These are phyloP conservation scores for Forficula auricularia DNA, from an alignment of 1,140 invertebrate species.

Conservation along the genomic window DNA sequence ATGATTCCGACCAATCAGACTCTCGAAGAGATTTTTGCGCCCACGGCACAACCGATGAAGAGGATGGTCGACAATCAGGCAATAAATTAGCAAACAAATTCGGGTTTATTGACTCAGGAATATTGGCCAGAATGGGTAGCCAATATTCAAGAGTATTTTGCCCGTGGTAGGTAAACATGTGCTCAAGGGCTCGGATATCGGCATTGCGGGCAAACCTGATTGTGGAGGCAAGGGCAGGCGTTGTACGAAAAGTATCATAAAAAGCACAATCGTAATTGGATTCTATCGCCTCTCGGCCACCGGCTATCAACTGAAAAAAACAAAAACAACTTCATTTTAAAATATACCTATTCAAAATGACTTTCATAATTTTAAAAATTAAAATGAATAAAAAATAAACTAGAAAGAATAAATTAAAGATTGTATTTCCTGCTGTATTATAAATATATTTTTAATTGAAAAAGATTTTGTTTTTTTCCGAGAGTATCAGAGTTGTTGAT, in stretches of 20 bases:
- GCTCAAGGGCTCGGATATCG: slow-evolving; percentile 36
- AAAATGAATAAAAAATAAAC: too few relatives aligned
- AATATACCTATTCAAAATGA: too few relatives aligned
- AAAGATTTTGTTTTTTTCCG: too few relatives aligned
- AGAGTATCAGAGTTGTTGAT: too few relatives aligned
- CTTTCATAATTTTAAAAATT: too few relatives aligned
- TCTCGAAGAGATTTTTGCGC: slow-evolving; percentile 31
- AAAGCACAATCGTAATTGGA: slow-evolving; percentile 34
- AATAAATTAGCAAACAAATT: slow-evolving; percentile 42
- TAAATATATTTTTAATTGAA: too few relatives aligned
- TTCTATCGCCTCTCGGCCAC: slow-evolving; percentile 24
- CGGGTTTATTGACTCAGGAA: slow-evolving; percentile 59
- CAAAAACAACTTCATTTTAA: neutral
- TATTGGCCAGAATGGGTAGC: slow-evolving; percentile 48
- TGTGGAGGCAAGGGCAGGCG: slow-evolving; percentile 35
- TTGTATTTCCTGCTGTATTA: too few relatives aligned
- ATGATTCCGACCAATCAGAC: slow-evolving; percentile 46
- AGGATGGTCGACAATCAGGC: slow-evolving; percentile 33
- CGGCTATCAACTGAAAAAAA: slow-evolving; percentile 24
- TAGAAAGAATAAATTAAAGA: too few relatives aligned
- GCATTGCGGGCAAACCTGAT: slow-evolving; percentile 43
- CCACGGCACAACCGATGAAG: slow-evolving; percentile 30
- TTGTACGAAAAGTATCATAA: slow-evolving; percentile 39
- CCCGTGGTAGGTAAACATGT: slow-evolving; percentile 54
- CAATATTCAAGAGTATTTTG: slow-evolving; percentile 42